These are phyloP conservation scores for Scaptomyza hsui DNA, from an alignment of 1,140 invertebrate species.

Conservation along the genomic window DNA sequence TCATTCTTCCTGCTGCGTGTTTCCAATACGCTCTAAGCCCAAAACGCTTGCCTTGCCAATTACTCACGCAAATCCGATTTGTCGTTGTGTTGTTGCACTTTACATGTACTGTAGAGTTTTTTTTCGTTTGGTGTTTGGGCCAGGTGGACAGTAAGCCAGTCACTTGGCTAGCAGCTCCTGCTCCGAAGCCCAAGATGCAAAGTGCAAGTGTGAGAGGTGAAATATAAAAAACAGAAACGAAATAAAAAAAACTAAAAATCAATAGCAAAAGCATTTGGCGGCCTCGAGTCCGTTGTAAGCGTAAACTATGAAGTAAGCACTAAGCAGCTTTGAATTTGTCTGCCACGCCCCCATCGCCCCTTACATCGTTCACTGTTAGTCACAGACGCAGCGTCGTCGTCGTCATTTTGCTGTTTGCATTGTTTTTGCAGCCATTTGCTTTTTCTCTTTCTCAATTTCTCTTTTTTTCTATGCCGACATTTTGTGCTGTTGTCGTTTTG, in stretches of 20 bases:
- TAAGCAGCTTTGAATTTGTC: constrained; percentile 74
- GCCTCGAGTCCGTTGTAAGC: constrained; percentile 52
- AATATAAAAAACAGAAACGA: constrained; percentile 3
- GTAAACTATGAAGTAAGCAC: constrained; percentile 78
- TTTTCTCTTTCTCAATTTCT: background rate
- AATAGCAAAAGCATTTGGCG: constrained; percentile 76
- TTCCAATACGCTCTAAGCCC: constrained; percentile 47
- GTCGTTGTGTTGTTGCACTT: constrained; percentile 54
- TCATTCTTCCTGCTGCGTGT: constrained; percentile 42
- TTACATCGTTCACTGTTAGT: constrained; percentile 63
- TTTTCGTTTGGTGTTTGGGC: background rate
- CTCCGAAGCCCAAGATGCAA: constrained; percentile 40
- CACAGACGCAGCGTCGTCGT: constrained; percentile 72
- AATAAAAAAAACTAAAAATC: constrained; percentile 60
- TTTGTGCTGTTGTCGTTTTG: constrained; percentile 26
- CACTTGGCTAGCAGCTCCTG: constrained; percentile 29
- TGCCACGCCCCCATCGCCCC: constrained; percentile 22
- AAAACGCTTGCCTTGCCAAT: constrained; percentile 72
- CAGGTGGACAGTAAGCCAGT: constrained; percentile 37
- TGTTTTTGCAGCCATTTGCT: constrained; percentile 65
- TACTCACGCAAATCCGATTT: constrained; percentile 83
- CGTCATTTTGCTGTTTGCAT: constrained; percentile 50
- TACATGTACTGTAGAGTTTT: constrained; percentile 4
- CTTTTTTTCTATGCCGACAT: constrained; percentile 6
- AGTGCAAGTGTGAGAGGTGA: constrained; percentile 3